A percentile compares a stretch with the other conserved stretches of the same genome.
These are phyloP conservation scores for Brachionus asplanchnoidis DNA, from an alignment of 1,140 invertebrate genomes.

Conservation along the genomic window DNA sequence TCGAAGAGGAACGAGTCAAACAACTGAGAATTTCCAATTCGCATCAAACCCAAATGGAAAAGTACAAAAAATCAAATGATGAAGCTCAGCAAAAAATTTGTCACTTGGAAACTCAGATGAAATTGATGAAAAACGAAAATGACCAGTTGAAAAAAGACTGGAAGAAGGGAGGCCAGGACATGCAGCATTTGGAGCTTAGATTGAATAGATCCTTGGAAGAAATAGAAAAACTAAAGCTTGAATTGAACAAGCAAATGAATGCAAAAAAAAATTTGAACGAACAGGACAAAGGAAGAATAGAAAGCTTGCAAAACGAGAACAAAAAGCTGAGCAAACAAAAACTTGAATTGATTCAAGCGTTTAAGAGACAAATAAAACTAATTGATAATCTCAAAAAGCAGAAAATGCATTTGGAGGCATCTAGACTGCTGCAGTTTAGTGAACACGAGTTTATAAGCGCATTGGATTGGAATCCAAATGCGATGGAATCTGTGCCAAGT, in stretches of 20 bases:
- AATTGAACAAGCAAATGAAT: slow-evolving; percentile 51
- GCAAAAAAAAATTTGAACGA: slow-evolving; percentile 52
- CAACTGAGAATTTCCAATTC: slow-evolving; percentile 47
- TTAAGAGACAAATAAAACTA: slow-evolving; percentile 59
- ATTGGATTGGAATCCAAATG: slow-evolving; percentile 49
- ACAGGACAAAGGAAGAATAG: slow-evolving; percentile 52
- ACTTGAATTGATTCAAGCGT: slow-evolving; percentile 57
- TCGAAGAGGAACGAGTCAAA: slow-evolving; percentile 51
- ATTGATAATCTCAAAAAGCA: slow-evolving; percentile 59
- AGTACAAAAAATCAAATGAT: slow-evolving; percentile 52
- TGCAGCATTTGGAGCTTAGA: slow-evolving; percentile 54
- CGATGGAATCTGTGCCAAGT: background rate
- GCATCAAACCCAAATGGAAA: slow-evolving; percentile 53
- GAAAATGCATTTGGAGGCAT: slow-evolving; percentile 59
- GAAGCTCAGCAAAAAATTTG: slow-evolving; percentile 50
- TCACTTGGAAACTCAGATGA: slow-evolving; percentile 49
- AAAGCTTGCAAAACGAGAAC: slow-evolving; percentile 54
- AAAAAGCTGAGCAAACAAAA: slow-evolving; percentile 57
- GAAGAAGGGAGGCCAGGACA: slow-evolving; percentile 52
- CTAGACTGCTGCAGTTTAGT: slow-evolving; percentile 57
- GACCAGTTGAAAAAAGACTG: slow-evolving; percentile 52
- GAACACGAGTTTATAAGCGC: slow-evolving; percentile 58
- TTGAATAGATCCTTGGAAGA: slow-evolving; percentile 57
- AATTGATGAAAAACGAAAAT: slow-evolving; percentile 49
- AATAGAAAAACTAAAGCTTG: slow-evolving; percentile 54